Evolutionary conservation across 2,113 vertebrate species (phyloP).

Genomic region (Ptilorrhoa leucosticta): DNA sequence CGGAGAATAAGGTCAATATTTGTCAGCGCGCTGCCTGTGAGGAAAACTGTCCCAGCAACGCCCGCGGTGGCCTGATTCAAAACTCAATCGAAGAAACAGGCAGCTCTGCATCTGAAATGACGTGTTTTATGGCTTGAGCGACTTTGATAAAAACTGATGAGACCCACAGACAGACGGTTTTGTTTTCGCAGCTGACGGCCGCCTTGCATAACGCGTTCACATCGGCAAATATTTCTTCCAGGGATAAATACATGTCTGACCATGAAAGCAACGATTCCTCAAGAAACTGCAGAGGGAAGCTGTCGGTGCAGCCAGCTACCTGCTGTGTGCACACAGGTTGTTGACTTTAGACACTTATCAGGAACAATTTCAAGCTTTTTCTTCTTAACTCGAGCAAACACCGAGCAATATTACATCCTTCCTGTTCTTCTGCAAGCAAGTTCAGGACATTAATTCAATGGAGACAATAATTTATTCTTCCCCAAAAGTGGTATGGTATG

Average conservation of each 20-base stretch:
- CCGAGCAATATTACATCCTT: background rate
- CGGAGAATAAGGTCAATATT: background rate
- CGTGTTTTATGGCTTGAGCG: background rate
- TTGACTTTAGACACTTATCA: background rate
- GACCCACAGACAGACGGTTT: background rate
- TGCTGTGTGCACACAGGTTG: background rate
- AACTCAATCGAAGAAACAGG: background rate
- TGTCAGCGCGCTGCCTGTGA: background rate
- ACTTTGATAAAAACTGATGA: slow-evolving; percentile 37
- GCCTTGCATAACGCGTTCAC: slow-evolving; percentile 6
- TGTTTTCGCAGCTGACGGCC: slow-evolving; percentile 12
- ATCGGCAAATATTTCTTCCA: slow-evolving; percentile 40
- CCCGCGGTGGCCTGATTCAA: background rate
- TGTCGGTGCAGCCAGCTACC: background rate
- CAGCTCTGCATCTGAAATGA: background rate
- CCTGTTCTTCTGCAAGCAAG: background rate
- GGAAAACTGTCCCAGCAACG: background rate
- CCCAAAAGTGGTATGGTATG: background rate
- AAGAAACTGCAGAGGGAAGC: background rate
- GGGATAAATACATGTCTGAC: background rate
- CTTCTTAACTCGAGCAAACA: background rate
- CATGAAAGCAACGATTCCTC: background rate
- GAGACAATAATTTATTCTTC: background rate
- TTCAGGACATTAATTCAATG: background rate
- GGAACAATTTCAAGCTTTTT: background rate